Evolutionary conservation across 2,113 vertebrate genomes (phyloP).

Genomic region (Carollia perspicillata): DNA sequence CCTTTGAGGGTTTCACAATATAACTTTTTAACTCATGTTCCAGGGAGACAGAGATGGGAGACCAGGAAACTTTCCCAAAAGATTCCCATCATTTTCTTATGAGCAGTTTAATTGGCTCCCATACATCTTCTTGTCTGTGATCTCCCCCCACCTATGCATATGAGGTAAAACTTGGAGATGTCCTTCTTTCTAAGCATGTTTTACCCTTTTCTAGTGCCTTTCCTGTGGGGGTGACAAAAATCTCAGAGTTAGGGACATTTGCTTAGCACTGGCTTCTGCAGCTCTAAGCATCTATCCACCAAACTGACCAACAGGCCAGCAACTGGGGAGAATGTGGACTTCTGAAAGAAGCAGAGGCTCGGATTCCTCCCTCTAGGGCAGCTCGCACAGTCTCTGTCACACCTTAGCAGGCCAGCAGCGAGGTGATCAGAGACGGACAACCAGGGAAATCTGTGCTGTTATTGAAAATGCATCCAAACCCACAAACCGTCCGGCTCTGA

Average conservation of each 20-base stretch:
- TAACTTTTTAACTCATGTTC: not conserved
- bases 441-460: rapidly evolving
- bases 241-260: not conserved
- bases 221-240: not conserved
- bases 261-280: not conserved
- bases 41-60: not conserved
- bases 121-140: not conserved
- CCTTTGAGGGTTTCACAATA: not conserved
- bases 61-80: not conserved
- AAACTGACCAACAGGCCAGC: not conserved
- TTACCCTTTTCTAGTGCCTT: not conserved
- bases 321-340: not conserved
- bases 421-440: not conserved
- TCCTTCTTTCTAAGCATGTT: not conserved
- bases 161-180: not conserved
- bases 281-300: not conserved
- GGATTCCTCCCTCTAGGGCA: rapidly evolving
- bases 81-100: not conserved
- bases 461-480: not conserved
- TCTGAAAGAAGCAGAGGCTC: not conserved
- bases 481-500: not conserved
- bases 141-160: not conserved
- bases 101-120: not conserved
- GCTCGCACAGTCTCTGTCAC: not conserved
- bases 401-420: not conserved